Conservation (phyloP, 2,797 vertebrate genomes). For the Cyclopterus lumpus region DNA sequence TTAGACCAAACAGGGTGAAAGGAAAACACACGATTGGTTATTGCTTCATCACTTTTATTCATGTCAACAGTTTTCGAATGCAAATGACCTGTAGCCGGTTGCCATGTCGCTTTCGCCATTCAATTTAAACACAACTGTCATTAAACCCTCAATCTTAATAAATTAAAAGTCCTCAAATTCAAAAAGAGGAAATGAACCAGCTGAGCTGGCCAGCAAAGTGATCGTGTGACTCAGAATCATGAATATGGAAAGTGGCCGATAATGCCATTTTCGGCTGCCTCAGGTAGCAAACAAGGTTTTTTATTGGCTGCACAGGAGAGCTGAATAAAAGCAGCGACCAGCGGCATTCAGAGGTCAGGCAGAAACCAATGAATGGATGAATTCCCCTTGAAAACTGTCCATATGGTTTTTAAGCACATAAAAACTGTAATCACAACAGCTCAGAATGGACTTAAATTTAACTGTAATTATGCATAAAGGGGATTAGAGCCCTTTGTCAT, state of each 20-base stretch:
- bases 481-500: neutral
- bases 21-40: neutral
- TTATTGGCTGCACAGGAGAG: conserved; percentile 12
- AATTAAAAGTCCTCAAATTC: conserved; percentile 7
- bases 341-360: conserved; percentile 51
- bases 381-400: conserved; percentile 9
- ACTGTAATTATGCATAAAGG: neutral
- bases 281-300: conserved; percentile 24
- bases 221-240: conserved; percentile 18
- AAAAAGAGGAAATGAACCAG: neutral
- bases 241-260: conserved; percentile 30
- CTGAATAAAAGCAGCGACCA: conserved; percentile 40
- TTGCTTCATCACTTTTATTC: neutral
- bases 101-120: neutral
- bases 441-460: neutral
- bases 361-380: conserved; percentile 32
- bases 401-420: neutral
- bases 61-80: too few relatives aligned
- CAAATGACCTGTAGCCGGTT: too few relatives aligned
- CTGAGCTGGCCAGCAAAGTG: neutral
- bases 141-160: neutral
- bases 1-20: neutral
- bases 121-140: neutral
- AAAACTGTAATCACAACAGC: conserved; percentile 1
- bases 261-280: conserved; percentile 28